A percentile compares a stretch with the other conserved stretches of the same genome.
Evolutionary conservation across 2,888 invertebrate species (phyloP).

Genomic region (Apocheima hispidaria): DNA sequence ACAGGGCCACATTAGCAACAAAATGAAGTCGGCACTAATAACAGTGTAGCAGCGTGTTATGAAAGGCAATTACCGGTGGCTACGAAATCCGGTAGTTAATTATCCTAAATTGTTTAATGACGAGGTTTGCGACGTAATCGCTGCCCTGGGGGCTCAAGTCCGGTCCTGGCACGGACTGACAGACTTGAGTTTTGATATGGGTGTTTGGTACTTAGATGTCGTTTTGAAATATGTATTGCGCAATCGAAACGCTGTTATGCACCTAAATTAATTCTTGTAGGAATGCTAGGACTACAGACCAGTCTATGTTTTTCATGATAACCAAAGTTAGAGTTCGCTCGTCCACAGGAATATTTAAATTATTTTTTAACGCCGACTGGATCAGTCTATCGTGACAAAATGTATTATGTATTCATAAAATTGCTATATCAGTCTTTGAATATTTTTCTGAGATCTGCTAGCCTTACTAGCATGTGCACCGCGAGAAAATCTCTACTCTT

Average conservation of each 20-base stretch:
- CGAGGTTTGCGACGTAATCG: slow-evolving; percentile 68
- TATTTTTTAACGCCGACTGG: too few relatives aligned
- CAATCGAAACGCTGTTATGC: background rate
- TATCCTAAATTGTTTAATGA: slow-evolving; percentile 85
- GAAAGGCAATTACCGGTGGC: slow-evolving; percentile 77
- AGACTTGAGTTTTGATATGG: slow-evolving; percentile 21
- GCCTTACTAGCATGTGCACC: too few relatives aligned
- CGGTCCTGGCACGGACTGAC: slow-evolving; percentile 18
- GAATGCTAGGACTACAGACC: too few relatives aligned
- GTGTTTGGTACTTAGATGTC: slow-evolving; percentile 7
- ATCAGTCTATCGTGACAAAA: too few relatives aligned
- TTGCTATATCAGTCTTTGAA: too few relatives aligned
- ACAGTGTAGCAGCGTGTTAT: slow-evolving; percentile 75
- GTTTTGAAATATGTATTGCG: background rate
- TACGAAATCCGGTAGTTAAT: slow-evolving; percentile 85
- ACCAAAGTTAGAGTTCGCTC: too few relatives aligned
- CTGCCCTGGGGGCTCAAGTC: slow-evolving; percentile 47
- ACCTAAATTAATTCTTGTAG: too few relatives aligned
- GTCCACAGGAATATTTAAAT: too few relatives aligned
- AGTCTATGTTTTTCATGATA: too few relatives aligned
- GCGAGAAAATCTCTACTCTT: too few relatives aligned
- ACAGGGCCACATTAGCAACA: slow-evolving; percentile 69
- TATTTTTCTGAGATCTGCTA: too few relatives aligned
- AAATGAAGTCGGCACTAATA: slow-evolving; percentile 68
- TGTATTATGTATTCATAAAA: too few relatives aligned